Conservation (phyloP, 2,888 invertebrate genomes). For the Metacarcinus magister region DNA sequence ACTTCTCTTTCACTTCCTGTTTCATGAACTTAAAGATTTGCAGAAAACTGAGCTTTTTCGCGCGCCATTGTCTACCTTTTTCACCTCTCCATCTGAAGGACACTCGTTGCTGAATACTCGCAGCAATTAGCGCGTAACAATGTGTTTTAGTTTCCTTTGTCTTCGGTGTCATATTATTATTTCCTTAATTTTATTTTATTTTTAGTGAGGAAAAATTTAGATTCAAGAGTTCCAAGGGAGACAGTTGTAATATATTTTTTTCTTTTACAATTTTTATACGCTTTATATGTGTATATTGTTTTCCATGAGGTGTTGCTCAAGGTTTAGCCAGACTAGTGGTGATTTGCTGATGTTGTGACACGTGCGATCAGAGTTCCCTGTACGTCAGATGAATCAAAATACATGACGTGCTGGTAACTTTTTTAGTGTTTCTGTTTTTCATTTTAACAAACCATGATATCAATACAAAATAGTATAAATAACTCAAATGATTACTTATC, state of each 20-base stretch:
- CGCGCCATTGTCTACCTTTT: background rate
- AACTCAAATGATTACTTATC: too few species aligned
- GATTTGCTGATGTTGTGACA: background rate
- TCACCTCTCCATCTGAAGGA: background rate
- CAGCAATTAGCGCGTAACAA: background rate
- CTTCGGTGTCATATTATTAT: background rate
- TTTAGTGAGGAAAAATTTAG: background rate
- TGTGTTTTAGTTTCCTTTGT: background rate
- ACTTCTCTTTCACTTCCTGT: background rate
- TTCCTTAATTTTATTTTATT: background rate
- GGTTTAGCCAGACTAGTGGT: too few species aligned
- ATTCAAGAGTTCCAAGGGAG: too few species aligned
- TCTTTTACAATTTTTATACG: background rate
- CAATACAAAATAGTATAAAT: too few species aligned
- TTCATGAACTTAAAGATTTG: background rate
- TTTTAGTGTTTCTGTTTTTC: too few species aligned
- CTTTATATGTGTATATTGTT: background rate
- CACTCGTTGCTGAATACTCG: background rate
- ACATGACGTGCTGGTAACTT: too few species aligned
- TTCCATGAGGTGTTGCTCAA: background rate
- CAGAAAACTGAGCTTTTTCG: conserved; percentile 6
- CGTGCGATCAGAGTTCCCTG: background rate
- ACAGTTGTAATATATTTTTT: background rate
- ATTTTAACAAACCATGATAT: too few species aligned
- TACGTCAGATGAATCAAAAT: background rate